Base-by-base conservation (phyloP, 2,113 vertebrate genomes). In the Turdus rufiventris region DNA sequence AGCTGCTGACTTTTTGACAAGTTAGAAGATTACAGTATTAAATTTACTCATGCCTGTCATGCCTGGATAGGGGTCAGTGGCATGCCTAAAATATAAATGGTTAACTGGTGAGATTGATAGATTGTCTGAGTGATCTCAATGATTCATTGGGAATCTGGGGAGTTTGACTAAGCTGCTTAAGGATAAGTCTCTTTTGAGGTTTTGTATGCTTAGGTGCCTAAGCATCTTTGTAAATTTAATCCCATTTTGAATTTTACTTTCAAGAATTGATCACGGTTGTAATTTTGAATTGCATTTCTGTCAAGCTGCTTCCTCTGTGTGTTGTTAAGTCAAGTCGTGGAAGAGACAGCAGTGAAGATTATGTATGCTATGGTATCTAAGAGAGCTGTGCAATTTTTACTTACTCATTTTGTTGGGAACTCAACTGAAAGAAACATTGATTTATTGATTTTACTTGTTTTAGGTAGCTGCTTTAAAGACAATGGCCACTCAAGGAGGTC, bases 401-500 rank as follows among this genome's bases (percentile, higher is more conserved):
- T 81, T 74, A 33, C 14, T 91, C 42, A 13, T 89, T 74, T 90
- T 14, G 23, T 91, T 93, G 63, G 87, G 70, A 76, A 84, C 47
- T 40, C 43, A 65, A 12, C n/a, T 71, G 50, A 80, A 88, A 87
- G 60, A 83, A 76, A 43, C 53, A 36, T 60, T 0, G 8, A 89
- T 81, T 58, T 96, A 45, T 93, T 86, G 71, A 34, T 91, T 98
- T 54, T 96, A 29, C 24, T 89, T 88, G 43, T 48, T 96, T 68
- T 97, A 99, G 99, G 99, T 99, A 47, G 97, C 98, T 73, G 98
- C 99, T 71, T 97, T 99, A 81, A 99, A 99, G 97, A 98, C 98
- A 13, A 99, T 99, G 99, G 99, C 98, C 51, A 98, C 97, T 85
- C 98, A 99, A 95, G 99, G 99, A 91, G 99, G 99, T 42, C 99